phyloP scores from a whole-genome alignment of 2,113 vertebrate species.

The Ciconia boyciana region DNA sequence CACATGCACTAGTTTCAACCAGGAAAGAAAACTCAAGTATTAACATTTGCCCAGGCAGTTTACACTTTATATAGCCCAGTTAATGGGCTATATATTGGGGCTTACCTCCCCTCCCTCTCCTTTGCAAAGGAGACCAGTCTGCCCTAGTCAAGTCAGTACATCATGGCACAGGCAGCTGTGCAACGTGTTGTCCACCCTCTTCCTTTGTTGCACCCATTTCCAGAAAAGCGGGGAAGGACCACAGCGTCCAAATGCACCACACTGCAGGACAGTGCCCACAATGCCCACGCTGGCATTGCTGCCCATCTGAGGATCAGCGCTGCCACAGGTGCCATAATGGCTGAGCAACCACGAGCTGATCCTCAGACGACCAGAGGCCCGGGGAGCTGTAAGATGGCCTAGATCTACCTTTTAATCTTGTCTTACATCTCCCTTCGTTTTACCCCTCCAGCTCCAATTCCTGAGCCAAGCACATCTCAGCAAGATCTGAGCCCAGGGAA shows the following conservation, averaged over 20 bases:
- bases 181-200: not conserved
- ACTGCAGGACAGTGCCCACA: not conserved
- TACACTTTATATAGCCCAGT: not conserved
- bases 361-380: not conserved
- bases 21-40: not conserved
- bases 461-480: not conserved
- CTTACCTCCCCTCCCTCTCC: not conserved
- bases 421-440: not conserved
- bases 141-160: not conserved
- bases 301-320: not conserved
- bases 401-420: not conserved
- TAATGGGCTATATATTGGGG: not conserved
- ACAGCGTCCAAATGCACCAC: not conserved
- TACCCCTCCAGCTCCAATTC: not conserved
- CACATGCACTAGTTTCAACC: conserved; percentile 15
- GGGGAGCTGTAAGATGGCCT: not conserved
- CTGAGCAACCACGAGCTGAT: not conserved
- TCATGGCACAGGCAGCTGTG: not conserved
- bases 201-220: not conserved
- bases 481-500: not conserved
- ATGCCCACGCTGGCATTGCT: not conserved
- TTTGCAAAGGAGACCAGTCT: not conserved
- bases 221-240: not conserved
- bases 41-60: not conserved
- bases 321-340: not conserved